Base-by-base conservation (phyloP, 2,888 invertebrate species). In the Pogonocherus hispidulus region DNA sequence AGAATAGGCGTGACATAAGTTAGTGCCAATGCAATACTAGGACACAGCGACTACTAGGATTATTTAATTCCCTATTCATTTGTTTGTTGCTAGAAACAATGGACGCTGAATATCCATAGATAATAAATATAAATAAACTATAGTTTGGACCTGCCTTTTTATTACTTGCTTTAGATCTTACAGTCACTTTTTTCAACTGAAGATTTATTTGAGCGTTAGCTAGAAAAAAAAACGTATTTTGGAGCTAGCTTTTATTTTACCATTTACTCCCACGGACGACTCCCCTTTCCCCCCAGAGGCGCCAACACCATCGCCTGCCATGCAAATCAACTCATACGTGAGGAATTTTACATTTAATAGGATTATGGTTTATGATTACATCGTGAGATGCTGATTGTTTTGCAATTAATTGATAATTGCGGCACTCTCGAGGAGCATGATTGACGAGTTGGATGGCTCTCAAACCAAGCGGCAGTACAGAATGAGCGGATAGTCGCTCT, bases 1-100 rank as follows among this genome's bases (percentile, higher is more conserved):
- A 69, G 69, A 71, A 75, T 71, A 75, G 75, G 73, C 73, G 75
- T 75, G 73, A 71, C 66, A 70, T 73, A 73, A 75, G 66, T 71
- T 71, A 75, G 71, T 75, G 67, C 71, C 75, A 75, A 75, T 74
- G 75, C 71, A 54, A 66, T 66, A 69, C 66, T 69, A 64, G 69
- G 69, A 72, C 70, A 70, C 52, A 35, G 52, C 55, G 27, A 51
- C 62, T 57, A 51, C n/a, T n/a, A n/a, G n/a, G n/a, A n/a, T 64
- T 44, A 71, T 66, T 69, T 69, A 69, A 47, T 59, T 23, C 6
- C 44, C 16, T 32, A 27, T 47, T 46, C 47, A 52, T 60, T 51
- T 63, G 63, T 55, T 69, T 56, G 41, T 57, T 64, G 62, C 64
- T 54, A 62, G 62, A 67, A 67, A 63, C 64, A 69, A 62, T 54